Evolutionary conservation across 2,113 vertebrate species (phyloP), one percentile per base, ranked within the genome.

Genomic region (Fulica atra): DNA sequence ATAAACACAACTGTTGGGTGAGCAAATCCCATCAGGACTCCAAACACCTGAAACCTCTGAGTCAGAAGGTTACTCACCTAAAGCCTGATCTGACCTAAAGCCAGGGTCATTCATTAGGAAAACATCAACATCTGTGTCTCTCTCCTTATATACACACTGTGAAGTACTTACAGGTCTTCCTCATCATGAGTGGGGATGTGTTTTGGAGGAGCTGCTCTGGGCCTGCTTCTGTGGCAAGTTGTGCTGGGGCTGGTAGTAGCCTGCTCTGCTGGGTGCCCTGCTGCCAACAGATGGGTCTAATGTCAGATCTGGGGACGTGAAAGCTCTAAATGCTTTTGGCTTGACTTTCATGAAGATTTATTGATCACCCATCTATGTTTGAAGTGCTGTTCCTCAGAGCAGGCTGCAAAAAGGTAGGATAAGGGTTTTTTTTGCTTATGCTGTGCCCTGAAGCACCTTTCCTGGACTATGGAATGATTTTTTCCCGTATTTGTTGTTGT

Each of bases 171-270:
- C 16, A n/a, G 2, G n/a, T 25, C 42, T 9, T 2, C 5, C 6
- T 59, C 7, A 5, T 3, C 2, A 17, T 10, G 8, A 19, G 56
- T 0, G 6, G 35, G 6, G 26, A 14, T 31, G 21, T 69, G 38
- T 1, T 3, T 31, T 48, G 14, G 68, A 46, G 24, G 20, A 73
- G 26, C 8, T 28, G 33, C 10, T 7, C 2, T 23, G 17, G 7
- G 24, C 6, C 9, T 68, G 17, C 28, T 7, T 2, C 2, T 35
- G 48, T 1, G 4, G 48, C 1, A 0, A 44, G 28, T 5, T 13
- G 44, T 29, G 19, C 2, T 64, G 61, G n/a, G 7, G 21, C 1
- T 76, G 56, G 28, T 2, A 25, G n/a, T 23, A 48, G 48, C 21
- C 11, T 56, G 13, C 11, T 25, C 38, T 12, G 5, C 19, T 44